phyloP scores from a whole-genome alignment of 64 coral and sea anemone species.

The Acropora yongei region DNA sequence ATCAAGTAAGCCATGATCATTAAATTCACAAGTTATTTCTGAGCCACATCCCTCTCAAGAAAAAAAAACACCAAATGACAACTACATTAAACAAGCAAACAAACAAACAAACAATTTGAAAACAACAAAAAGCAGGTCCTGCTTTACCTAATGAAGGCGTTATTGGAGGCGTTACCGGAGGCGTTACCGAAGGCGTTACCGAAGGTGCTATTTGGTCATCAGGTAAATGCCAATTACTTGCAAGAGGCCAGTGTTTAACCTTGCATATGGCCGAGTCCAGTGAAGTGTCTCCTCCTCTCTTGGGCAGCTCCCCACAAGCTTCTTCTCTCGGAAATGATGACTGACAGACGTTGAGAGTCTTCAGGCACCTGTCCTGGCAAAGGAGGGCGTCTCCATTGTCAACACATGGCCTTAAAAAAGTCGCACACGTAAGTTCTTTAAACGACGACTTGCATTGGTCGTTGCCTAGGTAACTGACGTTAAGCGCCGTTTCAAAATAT shows the following conservation, averaged over 20 bases:
- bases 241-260: slow-evolving; percentile 39
- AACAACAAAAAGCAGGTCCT: background rate
- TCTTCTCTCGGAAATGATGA: background rate
- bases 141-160: background rate
- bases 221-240: slow-evolving; percentile 51
- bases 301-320: slow-evolving; percentile 32
- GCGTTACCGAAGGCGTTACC: background rate
- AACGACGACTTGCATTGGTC: background rate
- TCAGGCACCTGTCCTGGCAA: slow-evolving; percentile 40
- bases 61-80: no score
- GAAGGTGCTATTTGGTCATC: background rate
- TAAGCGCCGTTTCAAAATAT: background rate
- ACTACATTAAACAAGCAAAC: no score
- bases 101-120: background rate
- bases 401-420: background rate
- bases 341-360: slow-evolving; percentile 14
- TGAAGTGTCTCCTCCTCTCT: background rate
- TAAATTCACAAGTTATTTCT: no score
- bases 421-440: slow-evolving; percentile 5
- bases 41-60: no score
- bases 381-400: background rate
- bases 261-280: background rate
- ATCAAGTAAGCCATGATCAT: no score
- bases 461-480: background rate
- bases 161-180: no score